A percentile compares a stretch with the other conserved stretches of the same genome.
Evolutionary conservation across 1,140 invertebrate genomes (phyloP).

Genomic region (Archegozetes longisetosus): DNA sequence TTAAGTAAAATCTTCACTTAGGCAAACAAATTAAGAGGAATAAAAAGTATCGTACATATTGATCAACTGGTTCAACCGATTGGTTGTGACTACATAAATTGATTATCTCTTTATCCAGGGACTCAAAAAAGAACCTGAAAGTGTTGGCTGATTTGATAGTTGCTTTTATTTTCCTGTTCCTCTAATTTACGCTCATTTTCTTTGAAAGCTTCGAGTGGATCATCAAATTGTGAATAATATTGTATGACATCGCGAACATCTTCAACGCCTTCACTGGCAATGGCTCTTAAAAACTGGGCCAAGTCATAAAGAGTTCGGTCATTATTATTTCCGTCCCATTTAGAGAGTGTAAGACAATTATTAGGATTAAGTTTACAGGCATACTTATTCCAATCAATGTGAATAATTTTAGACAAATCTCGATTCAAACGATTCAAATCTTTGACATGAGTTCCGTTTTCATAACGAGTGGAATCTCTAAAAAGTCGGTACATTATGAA

Average conservation of each 20-base stretch:
- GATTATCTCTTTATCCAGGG: neutral
- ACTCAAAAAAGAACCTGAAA: neutral
- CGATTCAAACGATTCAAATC: slow-evolving; percentile 85
- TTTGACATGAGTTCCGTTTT: slow-evolving; percentile 87
- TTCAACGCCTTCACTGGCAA: slow-evolving; percentile 64
- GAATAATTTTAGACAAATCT: slow-evolving; percentile 86
- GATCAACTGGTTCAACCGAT: too few relatives aligned
- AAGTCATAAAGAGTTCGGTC: slow-evolving; percentile 77
- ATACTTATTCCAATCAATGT: slow-evolving; percentile 82
- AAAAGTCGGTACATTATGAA: slow-evolving; percentile 82
- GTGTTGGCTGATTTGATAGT: neutral
- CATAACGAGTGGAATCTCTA: slow-evolving; percentile 88
- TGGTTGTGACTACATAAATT: too few relatives aligned
- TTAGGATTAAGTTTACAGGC: slow-evolving; percentile 71
- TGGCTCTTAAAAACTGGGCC: slow-evolving; percentile 77
- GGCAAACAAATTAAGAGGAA: slow-evolving; percentile 1
- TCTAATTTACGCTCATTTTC: slow-evolving; percentile 51
- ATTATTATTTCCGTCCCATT: slow-evolving; percentile 74
- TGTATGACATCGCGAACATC: slow-evolving; percentile 84
- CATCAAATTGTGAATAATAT: slow-evolving; percentile 84
- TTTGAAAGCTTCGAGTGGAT: slow-evolving; percentile 77
- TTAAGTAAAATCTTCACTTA: too few relatives aligned
- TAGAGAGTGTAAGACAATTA: slow-evolving; percentile 70
- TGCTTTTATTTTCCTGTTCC: slow-evolving; percentile 11
- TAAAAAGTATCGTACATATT: slow-evolving; percentile 26